Evolutionary conservation across 2,888 invertebrate genomes (phyloP), one percentile per base, ranked within the genome.

Genomic region (Lumbricus terrestris): DNA sequence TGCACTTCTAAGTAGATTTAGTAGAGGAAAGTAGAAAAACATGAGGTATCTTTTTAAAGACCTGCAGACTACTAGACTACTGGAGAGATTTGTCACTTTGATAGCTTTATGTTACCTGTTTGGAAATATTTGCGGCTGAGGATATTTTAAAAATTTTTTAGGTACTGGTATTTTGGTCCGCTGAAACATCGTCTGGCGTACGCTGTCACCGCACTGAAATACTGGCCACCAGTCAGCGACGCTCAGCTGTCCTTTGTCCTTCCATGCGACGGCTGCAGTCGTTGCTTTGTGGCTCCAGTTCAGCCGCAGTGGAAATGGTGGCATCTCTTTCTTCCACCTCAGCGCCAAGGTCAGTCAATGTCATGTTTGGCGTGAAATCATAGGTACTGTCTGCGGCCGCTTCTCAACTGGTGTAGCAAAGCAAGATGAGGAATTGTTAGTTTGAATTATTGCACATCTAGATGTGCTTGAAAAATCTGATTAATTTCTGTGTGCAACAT

Each of bases 121-220:
- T 69, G 69, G n/a, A 69, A 69, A 69, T 69, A 69, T 69, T 69
- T 69, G 69, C 8, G n/a, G n/a, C 69, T 47, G 11, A 8, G 8
- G 69, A n/a, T n/a, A 29, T 42, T 40, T 47, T 33, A 88, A 42
- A 40, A 35, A n/a, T 5, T 34, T n/a, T 88, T n/a, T 91, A 95
- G 95, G 90, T 98, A 98, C 95, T 98, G 98, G 98, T 97, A 97
- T 93, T 97, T 97, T 95, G 98, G 98, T 5, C 96, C 96, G 0
- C 95, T 98, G 0, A 96, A 97, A 93, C 96, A 97, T 91, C 97
- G 97, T 94, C 97, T 96, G 35, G 96, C 98, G 3, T 97, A 97
- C 93, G 94, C 98, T 89, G 96, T 97, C 92, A 93, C 94, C 35
- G 91, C 93, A 6, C 91, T 94, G 91, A 92, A 92, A n/a, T 90